Evolutionary conservation across 1,140 invertebrate genomes (phyloP).

Genomic region (Metaphire vulgaris): DNA sequence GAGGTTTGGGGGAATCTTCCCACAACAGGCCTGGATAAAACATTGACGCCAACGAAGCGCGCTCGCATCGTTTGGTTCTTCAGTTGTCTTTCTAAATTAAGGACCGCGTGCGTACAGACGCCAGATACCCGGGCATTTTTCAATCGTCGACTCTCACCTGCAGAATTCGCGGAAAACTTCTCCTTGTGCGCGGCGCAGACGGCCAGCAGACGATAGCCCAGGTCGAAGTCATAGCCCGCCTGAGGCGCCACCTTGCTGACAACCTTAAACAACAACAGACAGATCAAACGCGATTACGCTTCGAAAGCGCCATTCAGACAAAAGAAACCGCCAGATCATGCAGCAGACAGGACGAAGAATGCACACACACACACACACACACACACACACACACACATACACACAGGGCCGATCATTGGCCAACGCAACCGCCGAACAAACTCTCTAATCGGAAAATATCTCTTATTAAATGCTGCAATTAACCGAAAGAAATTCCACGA

Average conservation of each 20-base stretch:
- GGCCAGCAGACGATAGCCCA: conserved; percentile 52
- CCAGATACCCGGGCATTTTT: no score
- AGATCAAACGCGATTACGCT: background rate
- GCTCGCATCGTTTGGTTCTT: no score
- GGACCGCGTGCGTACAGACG: no score
- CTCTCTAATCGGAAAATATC: no score
- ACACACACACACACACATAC: background rate
- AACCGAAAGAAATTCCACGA: no score
- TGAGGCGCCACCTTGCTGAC: conserved; percentile 52
- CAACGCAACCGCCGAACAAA: no score
- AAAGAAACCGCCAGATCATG: background rate
- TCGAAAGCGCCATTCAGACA: background rate
- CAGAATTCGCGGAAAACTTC: conserved; percentile 51
- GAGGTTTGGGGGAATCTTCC: no score
- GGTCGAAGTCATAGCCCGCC: conserved; percentile 53
- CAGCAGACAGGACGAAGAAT: background rate
- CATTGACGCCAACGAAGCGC: no score
- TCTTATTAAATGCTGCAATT: no score
- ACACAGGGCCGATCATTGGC: background rate
- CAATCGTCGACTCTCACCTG: conserved; percentile 50
- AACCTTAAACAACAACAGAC: conserved; percentile 38
- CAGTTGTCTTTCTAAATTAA: no score
- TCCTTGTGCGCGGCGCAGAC: conserved; percentile 53
- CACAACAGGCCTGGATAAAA: no score
- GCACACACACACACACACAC: background rate